Evolutionary conservation across 2,113 vertebrate species (phyloP).

Genomic region (Empidonax alnorum): DNA sequence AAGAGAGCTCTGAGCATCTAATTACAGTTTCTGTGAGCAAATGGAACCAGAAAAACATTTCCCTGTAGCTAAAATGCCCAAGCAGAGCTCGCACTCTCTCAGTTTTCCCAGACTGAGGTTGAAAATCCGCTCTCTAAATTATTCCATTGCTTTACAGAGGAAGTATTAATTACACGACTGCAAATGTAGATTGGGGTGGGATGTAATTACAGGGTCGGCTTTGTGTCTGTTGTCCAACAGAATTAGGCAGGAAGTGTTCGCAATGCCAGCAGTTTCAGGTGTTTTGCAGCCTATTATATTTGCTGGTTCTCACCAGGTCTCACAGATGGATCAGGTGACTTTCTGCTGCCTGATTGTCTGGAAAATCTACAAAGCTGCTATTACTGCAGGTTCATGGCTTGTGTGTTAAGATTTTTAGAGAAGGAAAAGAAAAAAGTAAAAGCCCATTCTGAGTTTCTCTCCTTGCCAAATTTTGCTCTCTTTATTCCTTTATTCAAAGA

Average conservation of each 20-base stretch:
- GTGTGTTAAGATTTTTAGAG: conserved; percentile 13
- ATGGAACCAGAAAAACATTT: conserved; percentile 76
- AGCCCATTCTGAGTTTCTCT: neutral
- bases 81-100: conserved; percentile 50
- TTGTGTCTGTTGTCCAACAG: conserved; percentile 83
- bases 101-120: conserved; percentile 70
- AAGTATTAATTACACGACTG: conserved; percentile 86
- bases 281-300: conserved; percentile 78
- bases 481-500: neutral
- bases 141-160: conserved; percentile 80
- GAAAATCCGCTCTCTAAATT: conserved; percentile 79
- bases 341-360: conserved; percentile 79
- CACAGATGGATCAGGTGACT: conserved; percentile 75
- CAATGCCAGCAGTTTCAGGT: conserved; percentile 78
- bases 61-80: conserved; percentile 71
- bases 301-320: conserved; percentile 73
- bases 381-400: conserved; percentile 59
- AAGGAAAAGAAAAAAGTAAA: conserved; percentile 4
- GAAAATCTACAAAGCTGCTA: conserved; percentile 72
- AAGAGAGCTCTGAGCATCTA: conserved; percentile 79
- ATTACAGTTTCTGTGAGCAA: conserved; percentile 80
- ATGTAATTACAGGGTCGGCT: conserved; percentile 85
- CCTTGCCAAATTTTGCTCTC: neutral
- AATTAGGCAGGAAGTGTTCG: conserved; percentile 80
- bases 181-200: conserved; percentile 78